Conservation (phyloP, 2,113 vertebrate genomes). For the Odontophorus gujanensis region DNA sequence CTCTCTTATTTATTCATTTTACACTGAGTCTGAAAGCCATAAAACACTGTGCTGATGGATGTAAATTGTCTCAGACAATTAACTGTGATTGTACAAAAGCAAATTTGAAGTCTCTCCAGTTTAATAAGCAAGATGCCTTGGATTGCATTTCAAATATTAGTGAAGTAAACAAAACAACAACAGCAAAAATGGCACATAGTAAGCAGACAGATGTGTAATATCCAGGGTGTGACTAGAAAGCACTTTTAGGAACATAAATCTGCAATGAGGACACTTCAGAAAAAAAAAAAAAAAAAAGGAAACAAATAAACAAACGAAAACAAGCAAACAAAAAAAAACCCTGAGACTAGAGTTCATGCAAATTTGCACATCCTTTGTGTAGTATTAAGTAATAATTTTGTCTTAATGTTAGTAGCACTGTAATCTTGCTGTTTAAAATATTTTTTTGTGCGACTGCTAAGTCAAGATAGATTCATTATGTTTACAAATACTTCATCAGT, state of each 20-base stretch:
- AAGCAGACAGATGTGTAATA: conserved; percentile 13
- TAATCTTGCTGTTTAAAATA: not conserved
- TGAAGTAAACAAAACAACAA: conserved; percentile 1
- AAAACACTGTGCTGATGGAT: conserved; percentile 70
- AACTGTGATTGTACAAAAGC: conserved; percentile 67
- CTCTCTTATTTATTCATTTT: conserved; percentile 76
- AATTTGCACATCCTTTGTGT: not conserved
- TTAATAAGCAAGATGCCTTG: conserved; percentile 72
- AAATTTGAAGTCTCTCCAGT: conserved; percentile 73
- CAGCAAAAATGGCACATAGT: not conserved
- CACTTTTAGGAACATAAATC: not conserved
- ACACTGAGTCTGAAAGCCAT: conserved; percentile 63
- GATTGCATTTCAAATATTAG: conserved; percentile 53
- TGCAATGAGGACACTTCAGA: not conserved
- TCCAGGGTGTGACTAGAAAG: not conserved
- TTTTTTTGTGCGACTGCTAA: not conserved
- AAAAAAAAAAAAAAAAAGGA: not conserved
- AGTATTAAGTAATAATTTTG: not conserved
- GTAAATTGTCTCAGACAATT: conserved; percentile 77
- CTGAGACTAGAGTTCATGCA: not conserved
- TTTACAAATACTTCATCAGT: not conserved
- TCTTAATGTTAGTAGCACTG: not conserved
- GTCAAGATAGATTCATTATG: not conserved
- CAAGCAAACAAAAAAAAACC: no score
- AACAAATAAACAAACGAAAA: no score